These are phyloP conservation scores for Diaperis boleti DNA, from an alignment of 2,888 invertebrate species.

Conservation along the genomic window DNA sequence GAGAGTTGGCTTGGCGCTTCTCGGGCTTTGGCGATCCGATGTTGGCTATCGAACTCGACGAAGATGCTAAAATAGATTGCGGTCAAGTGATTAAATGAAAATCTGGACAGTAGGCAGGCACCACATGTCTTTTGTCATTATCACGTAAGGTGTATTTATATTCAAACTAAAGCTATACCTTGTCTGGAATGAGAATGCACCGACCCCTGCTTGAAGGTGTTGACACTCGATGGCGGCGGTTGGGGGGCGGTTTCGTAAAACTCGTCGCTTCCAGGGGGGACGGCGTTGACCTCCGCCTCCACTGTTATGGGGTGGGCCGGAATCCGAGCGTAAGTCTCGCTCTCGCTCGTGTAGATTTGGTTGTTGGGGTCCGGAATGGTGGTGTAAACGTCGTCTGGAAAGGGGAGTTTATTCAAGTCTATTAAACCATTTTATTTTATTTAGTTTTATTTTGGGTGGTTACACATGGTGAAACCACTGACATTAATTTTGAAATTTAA, in stretches of 20 bases:
- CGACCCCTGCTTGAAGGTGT: conserved; percentile 72
- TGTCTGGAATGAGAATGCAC: conserved; percentile 72
- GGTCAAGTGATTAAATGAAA: background rate
- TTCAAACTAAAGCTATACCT: no score
- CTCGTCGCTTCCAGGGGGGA: conserved; percentile 53
- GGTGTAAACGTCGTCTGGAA: conserved; percentile 88
- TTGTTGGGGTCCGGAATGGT: conserved; percentile 85
- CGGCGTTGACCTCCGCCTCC: conserved; percentile 49
- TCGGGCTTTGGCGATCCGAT: conserved; percentile 91
- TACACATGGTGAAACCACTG: no score
- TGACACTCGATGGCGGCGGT: conserved; percentile 74
- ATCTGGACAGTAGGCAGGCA: no score
- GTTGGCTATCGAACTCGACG: conserved; percentile 73
- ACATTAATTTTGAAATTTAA: no score
- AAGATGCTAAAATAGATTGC: conserved; percentile 69
- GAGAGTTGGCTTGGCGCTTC: conserved; percentile 90
- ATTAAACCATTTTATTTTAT: no score
- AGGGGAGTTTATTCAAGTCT: no score
- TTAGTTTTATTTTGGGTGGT: no score
- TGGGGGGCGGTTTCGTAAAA: conserved; percentile 66
- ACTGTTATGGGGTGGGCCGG: conserved; percentile 68
- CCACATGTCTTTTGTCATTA: no score
- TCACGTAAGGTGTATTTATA: no score
- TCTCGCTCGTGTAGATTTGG: conserved; percentile 79
- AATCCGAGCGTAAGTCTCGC: conserved; percentile 90